Base-by-base conservation (phyloP, 1,140 invertebrate genomes). In the Drosophila lini region DNA sequence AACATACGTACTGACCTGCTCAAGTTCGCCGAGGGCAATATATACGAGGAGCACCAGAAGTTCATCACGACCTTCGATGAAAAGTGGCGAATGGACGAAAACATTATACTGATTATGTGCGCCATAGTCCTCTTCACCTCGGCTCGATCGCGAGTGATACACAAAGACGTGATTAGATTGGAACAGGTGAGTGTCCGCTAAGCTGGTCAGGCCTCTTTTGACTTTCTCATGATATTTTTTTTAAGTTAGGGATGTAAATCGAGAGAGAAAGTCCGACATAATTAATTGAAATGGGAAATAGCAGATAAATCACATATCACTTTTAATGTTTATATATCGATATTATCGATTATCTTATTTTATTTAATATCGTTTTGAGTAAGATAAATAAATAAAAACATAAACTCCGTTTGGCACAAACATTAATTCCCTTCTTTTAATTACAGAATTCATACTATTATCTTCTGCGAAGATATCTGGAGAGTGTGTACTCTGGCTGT, bases 91-190 rank as follows among this genome's bases (percentile, higher is more conserved):
- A 93, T 93, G 25, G 97, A 99, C 93, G 96, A 97, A 90, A 96
- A 97, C 90, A 95, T 98, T 28, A 97, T 98, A 92, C 94, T 98
- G 11, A 96, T 98, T 63, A 94, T 99, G 83, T 96, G 96, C 90
- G 97, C 98, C 57, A 98, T 99, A 78, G 94, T 97, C 48, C 93
- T 98, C 13, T 98, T 98, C 91, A 96, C 96, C 32, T 97, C 97
- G 0, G 95, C 97, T 68, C 93, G 97, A 62, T 94, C 96, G 5
- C 95, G 95, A 81, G 95, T 98, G 9, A 95, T 97, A 60, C 96
- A 98, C 92, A 94, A 94, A 38, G 96, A 97, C 90, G 95, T 97
- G 22, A 97, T 99, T 64, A 96, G 96, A 92, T 93, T 97, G 50
- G 97, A 98, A 92, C 97, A 98, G 94, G 97, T 96, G 82, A 83